Conservation (phyloP, 2,113 vertebrate species). For the Corvus hawaiiensis region DNA sequence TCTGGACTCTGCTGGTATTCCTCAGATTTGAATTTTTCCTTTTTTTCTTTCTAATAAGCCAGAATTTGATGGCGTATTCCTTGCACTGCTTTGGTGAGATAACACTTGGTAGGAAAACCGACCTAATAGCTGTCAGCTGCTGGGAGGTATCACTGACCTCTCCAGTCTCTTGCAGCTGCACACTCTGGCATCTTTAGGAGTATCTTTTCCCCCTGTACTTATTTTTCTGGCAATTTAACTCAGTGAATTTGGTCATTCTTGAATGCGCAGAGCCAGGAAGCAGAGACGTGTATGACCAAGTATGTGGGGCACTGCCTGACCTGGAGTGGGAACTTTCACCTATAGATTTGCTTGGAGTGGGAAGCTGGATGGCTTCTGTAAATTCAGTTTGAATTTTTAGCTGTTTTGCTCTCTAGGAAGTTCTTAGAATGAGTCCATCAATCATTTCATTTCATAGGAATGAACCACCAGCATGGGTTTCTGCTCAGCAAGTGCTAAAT, state of each 20-base stretch:
- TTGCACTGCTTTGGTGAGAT: neutral
- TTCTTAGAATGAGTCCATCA: neutral
- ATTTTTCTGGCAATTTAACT: neutral
- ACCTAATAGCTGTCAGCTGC: neutral
- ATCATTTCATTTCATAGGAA: neutral
- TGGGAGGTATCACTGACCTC: neutral
- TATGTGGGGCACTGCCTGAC: neutral
- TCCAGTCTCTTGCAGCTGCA: neutral
- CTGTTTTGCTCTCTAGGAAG: neutral
- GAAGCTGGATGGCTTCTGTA: neutral
- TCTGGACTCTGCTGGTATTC: neutral
- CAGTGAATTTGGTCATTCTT: neutral
- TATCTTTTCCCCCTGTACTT: accelerated
- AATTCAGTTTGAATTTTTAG: neutral
- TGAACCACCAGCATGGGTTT: neutral
- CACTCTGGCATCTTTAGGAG: neutral
- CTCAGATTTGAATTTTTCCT: neutral
- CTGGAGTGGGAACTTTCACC: neutral
- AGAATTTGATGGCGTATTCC: neutral
- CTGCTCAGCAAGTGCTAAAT: neutral
- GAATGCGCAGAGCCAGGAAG: neutral
- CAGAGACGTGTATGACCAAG: accelerated
- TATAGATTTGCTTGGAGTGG: neutral
- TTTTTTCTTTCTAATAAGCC: neutral
- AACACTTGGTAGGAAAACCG: neutral